A percentile compares a stretch with the other conserved stretches of the same genome.
Conservation (phyloP, 2,888 invertebrate species). For the Campoplex capitator region DNA sequence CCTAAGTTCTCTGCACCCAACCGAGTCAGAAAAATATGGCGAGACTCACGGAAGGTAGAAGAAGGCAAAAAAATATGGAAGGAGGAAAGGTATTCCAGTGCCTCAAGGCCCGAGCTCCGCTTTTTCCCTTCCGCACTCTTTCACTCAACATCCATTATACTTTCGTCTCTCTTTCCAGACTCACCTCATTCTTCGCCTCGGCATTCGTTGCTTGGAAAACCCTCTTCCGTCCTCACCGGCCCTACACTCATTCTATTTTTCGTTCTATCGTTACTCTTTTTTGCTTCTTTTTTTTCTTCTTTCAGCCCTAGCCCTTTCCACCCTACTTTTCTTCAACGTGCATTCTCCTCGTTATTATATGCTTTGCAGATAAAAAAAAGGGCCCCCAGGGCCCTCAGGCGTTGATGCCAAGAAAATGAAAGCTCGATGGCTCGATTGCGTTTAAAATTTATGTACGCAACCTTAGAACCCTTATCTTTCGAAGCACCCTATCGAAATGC, state of each 20-base stretch:
- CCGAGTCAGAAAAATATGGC: slow-evolving; percentile 62
- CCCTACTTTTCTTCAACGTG: slow-evolving; percentile 45
- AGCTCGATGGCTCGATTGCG: slow-evolving; percentile 56
- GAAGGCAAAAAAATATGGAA: slow-evolving; percentile 60
- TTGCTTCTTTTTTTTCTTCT: slow-evolving; percentile 27
- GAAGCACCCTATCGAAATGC: not conserved
- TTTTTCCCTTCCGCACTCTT: slow-evolving; percentile 61
- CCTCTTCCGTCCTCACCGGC: slow-evolving; percentile 56
- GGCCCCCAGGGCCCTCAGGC: slow-evolving; percentile 51
- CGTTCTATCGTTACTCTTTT: slow-evolving; percentile 59
- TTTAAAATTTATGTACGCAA: not conserved
- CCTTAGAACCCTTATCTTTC: not conserved
- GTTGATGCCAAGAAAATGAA: slow-evolving; percentile 60
- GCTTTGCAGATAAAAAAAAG: slow-evolving; percentile 56
- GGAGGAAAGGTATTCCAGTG: slow-evolving; percentile 76
- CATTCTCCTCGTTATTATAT: slow-evolving; percentile 46
- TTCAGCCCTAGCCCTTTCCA: slow-evolving; percentile 61
- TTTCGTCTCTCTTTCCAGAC: slow-evolving; percentile 70
- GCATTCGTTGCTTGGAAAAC: slow-evolving; percentile 55
- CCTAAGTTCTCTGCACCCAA: slow-evolving; percentile 65
- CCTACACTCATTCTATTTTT: slow-evolving; percentile 75
- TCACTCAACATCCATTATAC: slow-evolving; percentile 52
- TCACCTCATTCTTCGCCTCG: slow-evolving; percentile 54
- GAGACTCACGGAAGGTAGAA: slow-evolving; percentile 49
- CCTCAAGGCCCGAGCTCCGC: slow-evolving; percentile 73